Conservation (phyloP, 2,888 invertebrate species). For the Caenorhabditis sp. region DNA sequence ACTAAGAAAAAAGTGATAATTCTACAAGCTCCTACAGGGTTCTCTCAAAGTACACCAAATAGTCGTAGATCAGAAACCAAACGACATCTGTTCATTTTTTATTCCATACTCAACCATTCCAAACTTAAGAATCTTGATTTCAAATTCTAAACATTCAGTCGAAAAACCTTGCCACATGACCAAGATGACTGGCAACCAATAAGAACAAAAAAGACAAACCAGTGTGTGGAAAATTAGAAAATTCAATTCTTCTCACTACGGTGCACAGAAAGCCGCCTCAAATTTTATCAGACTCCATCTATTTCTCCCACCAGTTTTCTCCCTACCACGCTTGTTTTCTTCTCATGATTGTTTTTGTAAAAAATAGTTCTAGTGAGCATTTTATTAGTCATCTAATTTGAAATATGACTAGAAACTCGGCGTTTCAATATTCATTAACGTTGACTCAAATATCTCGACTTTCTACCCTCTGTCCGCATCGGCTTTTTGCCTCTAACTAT, state of each 20-base stretch:
- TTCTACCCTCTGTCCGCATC: neutral
- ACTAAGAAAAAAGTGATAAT: too few species aligned
- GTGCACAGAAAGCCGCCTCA: slow-evolving; percentile 10
- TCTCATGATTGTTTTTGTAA: neutral
- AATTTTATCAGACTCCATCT: neutral
- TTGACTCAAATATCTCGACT: neutral
- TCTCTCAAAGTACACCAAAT: neutral
- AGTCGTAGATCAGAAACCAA: slow-evolving; percentile 13
- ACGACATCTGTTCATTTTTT: slow-evolving; percentile 2
- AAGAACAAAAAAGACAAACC: slow-evolving; percentile 9
- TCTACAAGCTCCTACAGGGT: too few species aligned
- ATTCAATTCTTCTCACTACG: slow-evolving; percentile 60
- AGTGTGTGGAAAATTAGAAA: slow-evolving; percentile 18
- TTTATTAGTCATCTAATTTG: slow-evolving; percentile 19
- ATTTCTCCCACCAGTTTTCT: slow-evolving; percentile 11
- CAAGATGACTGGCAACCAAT: too few species aligned
- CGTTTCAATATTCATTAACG: slow-evolving; percentile 24
- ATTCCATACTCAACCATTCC: slow-evolving; percentile 31
- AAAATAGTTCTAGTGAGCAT: neutral
- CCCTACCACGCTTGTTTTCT: neutral
- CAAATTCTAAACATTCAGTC: neutral
- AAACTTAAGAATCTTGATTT: neutral
- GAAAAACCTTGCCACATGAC: slow-evolving; percentile 7
- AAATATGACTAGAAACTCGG: slow-evolving; percentile 23
- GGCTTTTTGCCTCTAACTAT: neutral